A percentile compares a stretch with the other conserved stretches of the same genome.
Conservation (phyloP, 2,888 invertebrate genomes). For the Mellilla xanthometata region DNA sequence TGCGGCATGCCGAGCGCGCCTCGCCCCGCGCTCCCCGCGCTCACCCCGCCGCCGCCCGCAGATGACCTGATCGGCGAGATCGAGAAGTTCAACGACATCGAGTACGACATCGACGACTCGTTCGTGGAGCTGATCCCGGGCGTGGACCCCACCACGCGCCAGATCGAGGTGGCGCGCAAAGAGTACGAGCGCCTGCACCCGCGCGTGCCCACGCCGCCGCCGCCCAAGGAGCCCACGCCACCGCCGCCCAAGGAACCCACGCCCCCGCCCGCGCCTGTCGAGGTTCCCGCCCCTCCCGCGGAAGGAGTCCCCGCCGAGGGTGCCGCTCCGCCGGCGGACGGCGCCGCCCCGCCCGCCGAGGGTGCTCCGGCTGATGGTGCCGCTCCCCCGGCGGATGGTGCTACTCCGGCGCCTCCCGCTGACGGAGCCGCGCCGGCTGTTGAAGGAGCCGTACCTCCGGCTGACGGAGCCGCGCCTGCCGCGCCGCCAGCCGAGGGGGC, state of each 20-base stretch:
- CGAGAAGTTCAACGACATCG: conserved; percentile 96
- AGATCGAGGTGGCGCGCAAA: conserved; percentile 55
- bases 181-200: conserved; percentile 23
- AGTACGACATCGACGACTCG: conserved; percentile 96
- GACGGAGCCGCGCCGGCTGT: conserved; percentile 45
- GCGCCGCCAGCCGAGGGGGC: conserved; percentile 52
- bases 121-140: conserved; percentile 91
- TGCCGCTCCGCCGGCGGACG: conserved; percentile 35
- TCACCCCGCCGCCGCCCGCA: conserved; percentile 72
- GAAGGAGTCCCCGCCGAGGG: conserved; percentile 35
- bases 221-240: conserved; percentile 38
- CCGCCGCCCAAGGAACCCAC: conserved; percentile 22
- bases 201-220: conserved; percentile 38
- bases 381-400: conserved; percentile 48
- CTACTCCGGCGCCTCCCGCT: conserved; percentile 39
- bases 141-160: conserved; percentile 71
- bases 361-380: conserved; percentile 41
- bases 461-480: conserved; percentile 38
- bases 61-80: conserved; percentile 94
- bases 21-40: conserved; percentile 29
- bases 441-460: conserved; percentile 44
- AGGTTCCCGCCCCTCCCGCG: conserved; percentile 25
- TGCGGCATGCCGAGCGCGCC: conserved; percentile 32
- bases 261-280: conserved; percentile 26
- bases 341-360: conserved; percentile 41